Percentiles rank a stretch among this genome's conserved stretches.
phyloP scores from a whole-genome alignment of 2,888 invertebrate genomes.

The Callinectes sapidus region DNA sequence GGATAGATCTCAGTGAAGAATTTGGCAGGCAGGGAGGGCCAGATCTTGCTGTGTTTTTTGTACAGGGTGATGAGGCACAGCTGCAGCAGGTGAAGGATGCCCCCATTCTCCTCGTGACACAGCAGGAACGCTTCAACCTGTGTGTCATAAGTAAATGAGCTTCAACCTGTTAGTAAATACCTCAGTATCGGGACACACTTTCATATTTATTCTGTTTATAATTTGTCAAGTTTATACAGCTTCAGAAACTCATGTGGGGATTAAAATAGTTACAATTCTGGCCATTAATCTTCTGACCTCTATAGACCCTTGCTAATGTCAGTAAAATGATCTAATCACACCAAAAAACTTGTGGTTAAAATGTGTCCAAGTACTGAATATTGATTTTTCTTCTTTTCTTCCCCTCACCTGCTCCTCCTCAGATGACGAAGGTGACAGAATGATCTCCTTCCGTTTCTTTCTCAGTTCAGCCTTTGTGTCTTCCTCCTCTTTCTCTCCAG shows the following conservation, averaged over 20 bases:
- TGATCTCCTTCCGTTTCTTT: constrained; percentile 41
- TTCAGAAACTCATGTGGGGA: too few species aligned
- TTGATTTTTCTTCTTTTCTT: background rate
- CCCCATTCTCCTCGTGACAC: constrained; percentile 59
- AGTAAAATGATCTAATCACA: too few species aligned
- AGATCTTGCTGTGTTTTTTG: constrained; percentile 32
- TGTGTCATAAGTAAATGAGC: background rate
- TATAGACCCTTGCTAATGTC: too few species aligned
- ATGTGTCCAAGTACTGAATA: too few species aligned
- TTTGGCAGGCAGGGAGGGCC: constrained; percentile 62
- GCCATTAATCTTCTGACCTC: too few species aligned
- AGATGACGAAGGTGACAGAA: constrained; percentile 30
- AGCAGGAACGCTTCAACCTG: constrained; percentile 69
- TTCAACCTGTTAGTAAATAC: too few species aligned
- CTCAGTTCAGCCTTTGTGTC: background rate
- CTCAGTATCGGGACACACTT: too few species aligned
- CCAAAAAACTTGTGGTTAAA: too few species aligned
- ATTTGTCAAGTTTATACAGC: too few species aligned
- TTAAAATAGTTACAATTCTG: too few species aligned
- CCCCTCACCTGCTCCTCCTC: constrained; percentile 53
- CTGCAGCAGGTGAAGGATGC: constrained; percentile 64
- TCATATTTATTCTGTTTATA: too few species aligned
- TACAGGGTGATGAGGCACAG: constrained; percentile 60
- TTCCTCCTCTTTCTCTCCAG: background rate
- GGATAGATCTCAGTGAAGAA: constrained; percentile 60